phyloP scores from a whole-genome alignment of 2,113 vertebrate species.

The Microcebus ravelobensis region DNA sequence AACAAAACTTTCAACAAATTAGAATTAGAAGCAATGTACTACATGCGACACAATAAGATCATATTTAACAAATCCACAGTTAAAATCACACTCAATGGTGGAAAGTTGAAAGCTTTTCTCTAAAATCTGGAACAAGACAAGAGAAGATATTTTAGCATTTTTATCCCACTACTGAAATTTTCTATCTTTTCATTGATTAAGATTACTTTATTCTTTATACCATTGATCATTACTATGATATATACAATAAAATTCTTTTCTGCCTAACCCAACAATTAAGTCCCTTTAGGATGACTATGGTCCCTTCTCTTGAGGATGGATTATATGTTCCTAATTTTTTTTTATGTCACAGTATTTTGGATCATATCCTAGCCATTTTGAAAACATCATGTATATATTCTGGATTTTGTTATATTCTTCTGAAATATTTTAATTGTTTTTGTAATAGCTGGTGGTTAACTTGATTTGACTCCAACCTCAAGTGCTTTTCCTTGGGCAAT shows the following conservation, averaged over 20 bases:
- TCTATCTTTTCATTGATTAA: background rate
- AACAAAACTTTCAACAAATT: too few relatives aligned
- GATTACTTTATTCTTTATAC: background rate
- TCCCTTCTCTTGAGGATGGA: background rate
- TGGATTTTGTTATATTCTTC: too few relatives aligned
- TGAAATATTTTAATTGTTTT: too few relatives aligned
- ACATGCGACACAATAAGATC: background rate
- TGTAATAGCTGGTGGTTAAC: too few relatives aligned
- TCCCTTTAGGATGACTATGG: background rate
- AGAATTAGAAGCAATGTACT: too few relatives aligned
- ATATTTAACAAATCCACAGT: background rate
- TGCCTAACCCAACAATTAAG: background rate
- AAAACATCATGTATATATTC: too few relatives aligned
- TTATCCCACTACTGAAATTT: background rate
- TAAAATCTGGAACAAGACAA: background rate
- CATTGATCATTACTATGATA: background rate
- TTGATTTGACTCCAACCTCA: too few relatives aligned
- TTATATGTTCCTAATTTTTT: background rate
- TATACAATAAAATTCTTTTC: background rate
- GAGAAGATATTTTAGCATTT: background rate
- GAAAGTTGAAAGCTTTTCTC: background rate
- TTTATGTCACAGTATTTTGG: too few relatives aligned
- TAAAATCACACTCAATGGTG: background rate
- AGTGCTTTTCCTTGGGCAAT: too few relatives aligned
- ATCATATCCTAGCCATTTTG: too few relatives aligned